These are phyloP conservation scores for Parochlus steinenii DNA, from an alignment of 2,888 invertebrate species.

Conservation along the genomic window DNA sequence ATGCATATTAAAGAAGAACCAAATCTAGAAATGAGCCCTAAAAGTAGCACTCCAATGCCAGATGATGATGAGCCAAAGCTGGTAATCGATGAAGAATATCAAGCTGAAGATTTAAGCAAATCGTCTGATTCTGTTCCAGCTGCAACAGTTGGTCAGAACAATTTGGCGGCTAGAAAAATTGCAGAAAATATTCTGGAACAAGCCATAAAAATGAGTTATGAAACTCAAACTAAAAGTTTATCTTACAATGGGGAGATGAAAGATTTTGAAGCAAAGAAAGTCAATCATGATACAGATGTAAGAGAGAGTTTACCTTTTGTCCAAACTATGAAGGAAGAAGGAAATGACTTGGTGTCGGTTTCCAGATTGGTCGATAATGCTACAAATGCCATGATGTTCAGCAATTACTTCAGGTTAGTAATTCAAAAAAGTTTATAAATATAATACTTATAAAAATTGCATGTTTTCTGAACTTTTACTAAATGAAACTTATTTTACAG, in stretches of 20 bases:
- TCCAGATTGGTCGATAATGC: slow-evolving; percentile 63
- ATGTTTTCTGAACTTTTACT: slow-evolving; percentile 2
- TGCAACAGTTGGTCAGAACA: slow-evolving; percentile 24
- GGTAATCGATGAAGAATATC: slow-evolving; percentile 28
- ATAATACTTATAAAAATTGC: neutral
- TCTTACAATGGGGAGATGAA: slow-evolving; percentile 31
- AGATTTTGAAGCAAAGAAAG: slow-evolving; percentile 28
- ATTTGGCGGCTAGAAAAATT: slow-evolving; percentile 34
- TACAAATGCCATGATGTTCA: slow-evolving; percentile 40
- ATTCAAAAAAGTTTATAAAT: neutral
- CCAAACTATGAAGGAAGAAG: slow-evolving; percentile 34
- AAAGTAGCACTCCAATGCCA: slow-evolving; percentile 24
- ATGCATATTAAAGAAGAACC: slow-evolving; percentile 4
- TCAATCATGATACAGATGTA: neutral
- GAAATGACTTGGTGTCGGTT: slow-evolving; percentile 58
- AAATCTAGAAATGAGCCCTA: slow-evolving; percentile 2
- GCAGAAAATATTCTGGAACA: slow-evolving; percentile 41
- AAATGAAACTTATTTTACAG: slow-evolving; percentile 1
- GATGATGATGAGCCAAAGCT: slow-evolving; percentile 38
- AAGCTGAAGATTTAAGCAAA: slow-evolving; percentile 18
- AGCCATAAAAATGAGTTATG: slow-evolving; percentile 24
- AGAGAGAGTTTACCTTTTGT: slow-evolving; percentile 2
- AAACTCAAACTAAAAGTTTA: slow-evolving; percentile 4
- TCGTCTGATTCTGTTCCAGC: slow-evolving; percentile 16
- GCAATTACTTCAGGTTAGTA: slow-evolving; percentile 38